Evolutionary conservation across 2,797 vertebrate species (phyloP), one percentile per base, ranked within the genome.

Genomic region (Buphagus erythrorhynchus): DNA sequence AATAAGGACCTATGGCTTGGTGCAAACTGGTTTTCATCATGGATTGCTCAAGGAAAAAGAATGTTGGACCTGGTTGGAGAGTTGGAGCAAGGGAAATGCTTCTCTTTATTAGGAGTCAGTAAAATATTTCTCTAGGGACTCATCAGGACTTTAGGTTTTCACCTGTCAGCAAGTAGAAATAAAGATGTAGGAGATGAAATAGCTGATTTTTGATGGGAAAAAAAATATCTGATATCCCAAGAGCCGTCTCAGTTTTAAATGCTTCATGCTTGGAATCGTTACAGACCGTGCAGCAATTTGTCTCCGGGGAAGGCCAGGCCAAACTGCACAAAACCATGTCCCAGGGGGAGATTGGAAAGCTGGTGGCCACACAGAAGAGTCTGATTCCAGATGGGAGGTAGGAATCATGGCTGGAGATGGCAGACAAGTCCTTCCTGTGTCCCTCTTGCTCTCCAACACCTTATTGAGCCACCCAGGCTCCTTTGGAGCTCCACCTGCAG

Each of bases 271-370:
- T 97, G 68, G 93, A 90, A 95, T 98, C 21, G 1, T 97, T 98
- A 48, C 97, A 98, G 98, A 98, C 97, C 0, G 98, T 98, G 83
- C 98, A 99, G 97, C 97, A 98, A 35, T 97, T 98, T 35, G 46
- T 96, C 24, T 95, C 95, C 3, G 95, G 95, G 17, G 98, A 99
- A 79, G 98, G 98, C 77, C 98, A 98, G 87, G 97, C 98, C 71
- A 99, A 98, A 91, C 97, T 99, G 46, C 99, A 99, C 88, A 99
- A 99, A 97, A 98, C 99, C 80, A 98, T 99, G 98, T 99, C 99
- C 13, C 99, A 99, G 26, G 99, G 99, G 96, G 99, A 99, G 96
- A 97, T 99, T 35, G 98, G 97, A 31, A 99, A 99, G 96, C 97
- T 97, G 93, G 98, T 97, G 18, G 97, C 98, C 0, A 21, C 98